Evolutionary conservation across 2,113 vertebrate species (phyloP).

Genomic region (Mus spicilegus): DNA sequence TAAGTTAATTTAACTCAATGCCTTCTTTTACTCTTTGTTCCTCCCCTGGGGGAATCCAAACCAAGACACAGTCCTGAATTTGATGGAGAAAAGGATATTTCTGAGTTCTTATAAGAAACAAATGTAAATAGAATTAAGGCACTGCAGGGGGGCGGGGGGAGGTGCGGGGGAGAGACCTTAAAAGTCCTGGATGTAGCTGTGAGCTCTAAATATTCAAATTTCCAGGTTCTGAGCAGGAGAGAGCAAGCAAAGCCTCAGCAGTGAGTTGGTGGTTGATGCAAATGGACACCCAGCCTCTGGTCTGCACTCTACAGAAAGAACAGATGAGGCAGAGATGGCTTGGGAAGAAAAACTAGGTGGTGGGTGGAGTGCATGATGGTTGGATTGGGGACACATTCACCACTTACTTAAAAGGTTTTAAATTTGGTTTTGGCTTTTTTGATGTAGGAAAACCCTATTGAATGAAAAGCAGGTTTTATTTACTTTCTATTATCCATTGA

Average conservation of each 20-base stretch:
- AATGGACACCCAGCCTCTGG: not conserved
- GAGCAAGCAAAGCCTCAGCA: not conserved
- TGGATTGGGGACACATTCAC: not conserved
- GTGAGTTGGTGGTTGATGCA: not conserved
- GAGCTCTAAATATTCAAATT: not conserved
- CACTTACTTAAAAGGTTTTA: not conserved
- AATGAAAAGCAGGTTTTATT: not conserved
- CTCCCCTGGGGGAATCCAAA: not conserved
- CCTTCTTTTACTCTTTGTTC: not conserved
- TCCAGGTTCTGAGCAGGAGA: not conserved
- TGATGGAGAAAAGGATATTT: not conserved
- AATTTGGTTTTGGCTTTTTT: constrained; percentile 1
- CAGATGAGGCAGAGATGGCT: not conserved
- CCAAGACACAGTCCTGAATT: not conserved
- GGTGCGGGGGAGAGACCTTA: not conserved
- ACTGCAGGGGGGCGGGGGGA: no score
- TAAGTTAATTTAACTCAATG: not conserved
- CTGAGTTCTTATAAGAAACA: not conserved
- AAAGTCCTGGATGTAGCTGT: not conserved
- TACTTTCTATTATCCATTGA: no score
- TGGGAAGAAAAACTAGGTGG: not conserved
- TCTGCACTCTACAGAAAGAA: not conserved
- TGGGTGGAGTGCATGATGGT: not conserved
- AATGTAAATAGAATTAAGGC: not conserved
- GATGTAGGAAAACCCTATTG: not conserved